phyloP scores from a whole-genome alignment of 2,113 vertebrate species.

The Columbina picui region DNA sequence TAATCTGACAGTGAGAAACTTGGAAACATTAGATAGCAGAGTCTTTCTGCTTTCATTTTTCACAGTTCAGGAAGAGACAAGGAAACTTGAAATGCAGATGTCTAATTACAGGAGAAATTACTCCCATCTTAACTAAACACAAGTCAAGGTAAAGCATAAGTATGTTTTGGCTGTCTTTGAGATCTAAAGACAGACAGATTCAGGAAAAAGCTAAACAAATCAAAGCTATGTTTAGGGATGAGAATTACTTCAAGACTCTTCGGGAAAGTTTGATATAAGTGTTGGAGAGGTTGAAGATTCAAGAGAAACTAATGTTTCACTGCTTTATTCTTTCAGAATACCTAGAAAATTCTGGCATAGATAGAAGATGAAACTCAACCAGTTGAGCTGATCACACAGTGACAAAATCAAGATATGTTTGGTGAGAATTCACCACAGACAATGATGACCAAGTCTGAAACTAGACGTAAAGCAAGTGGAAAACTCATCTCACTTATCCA shows the following conservation, averaged over 20 bases:
- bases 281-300: background rate
- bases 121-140: slow-evolving; percentile 3
- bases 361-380: background rate
- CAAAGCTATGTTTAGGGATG: background rate
- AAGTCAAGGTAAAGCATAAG: background rate
- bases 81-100: background rate
- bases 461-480: background rate
- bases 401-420: background rate
- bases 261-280: background rate
- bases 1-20: background rate
- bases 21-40: background rate
- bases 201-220: background rate
- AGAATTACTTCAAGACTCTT: background rate
- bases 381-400: background rate
- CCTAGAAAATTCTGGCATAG: background rate
- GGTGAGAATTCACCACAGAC: background rate
- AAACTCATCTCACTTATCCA: background rate
- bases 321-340: background rate
- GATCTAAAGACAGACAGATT: background rate
- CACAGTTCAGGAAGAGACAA: background rate
- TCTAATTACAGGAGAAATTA: background rate
- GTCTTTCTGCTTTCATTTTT: background rate
- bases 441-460: background rate
- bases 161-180: background rate
- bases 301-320: background rate